phyloP scores from a whole-genome alignment of 2,113 vertebrate genomes.

The Forbesichthys agassizii region DNA sequence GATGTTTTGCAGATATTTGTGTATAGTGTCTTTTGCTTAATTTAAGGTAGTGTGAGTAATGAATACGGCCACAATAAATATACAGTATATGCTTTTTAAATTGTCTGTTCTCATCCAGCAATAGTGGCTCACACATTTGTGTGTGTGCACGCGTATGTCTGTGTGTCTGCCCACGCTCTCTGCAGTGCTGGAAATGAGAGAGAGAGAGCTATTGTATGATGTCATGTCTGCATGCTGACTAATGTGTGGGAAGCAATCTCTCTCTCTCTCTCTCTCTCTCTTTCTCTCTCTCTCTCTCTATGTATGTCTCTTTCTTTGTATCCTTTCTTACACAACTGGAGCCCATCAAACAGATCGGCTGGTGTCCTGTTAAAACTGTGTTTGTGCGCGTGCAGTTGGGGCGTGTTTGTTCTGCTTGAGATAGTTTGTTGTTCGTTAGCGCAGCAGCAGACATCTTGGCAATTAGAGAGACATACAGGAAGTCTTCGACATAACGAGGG shows the following conservation, averaged over 20 bases:
- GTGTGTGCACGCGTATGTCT: neutral
- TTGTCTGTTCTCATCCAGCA: neutral
- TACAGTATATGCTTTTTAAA: neutral
- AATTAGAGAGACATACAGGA: slow-evolving; percentile 60
- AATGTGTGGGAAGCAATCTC: slow-evolving; percentile 39
- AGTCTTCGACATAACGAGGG: slow-evolving; percentile 30
- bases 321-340: slow-evolving; percentile 7
- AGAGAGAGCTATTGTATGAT: neutral
- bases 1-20: too few species aligned
- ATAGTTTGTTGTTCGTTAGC: slow-evolving; percentile 59
- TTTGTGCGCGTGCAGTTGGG: slow-evolving; percentile 8
- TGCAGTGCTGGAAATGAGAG: neutral
- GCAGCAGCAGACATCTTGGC: slow-evolving; percentile 50
- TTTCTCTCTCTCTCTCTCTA: neutral
- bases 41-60: too few species aligned
- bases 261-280: slow-evolving; percentile 19
- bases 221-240: slow-evolving; percentile 36
- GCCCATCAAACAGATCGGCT: slow-evolving; percentile 65
- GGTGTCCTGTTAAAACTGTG: slow-evolving; percentile 51
- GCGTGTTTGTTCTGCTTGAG: slow-evolving; percentile 63
- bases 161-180: neutral
- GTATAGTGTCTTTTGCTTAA: too few species aligned
- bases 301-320: neutral
- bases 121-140: neutral
- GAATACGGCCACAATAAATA: too few species aligned